Percentiles rank a stretch among this genome's conserved stretches.
phyloP scores from a whole-genome alignment of 2,888 invertebrate species.

The Malthinus seriepunctatus region DNA sequence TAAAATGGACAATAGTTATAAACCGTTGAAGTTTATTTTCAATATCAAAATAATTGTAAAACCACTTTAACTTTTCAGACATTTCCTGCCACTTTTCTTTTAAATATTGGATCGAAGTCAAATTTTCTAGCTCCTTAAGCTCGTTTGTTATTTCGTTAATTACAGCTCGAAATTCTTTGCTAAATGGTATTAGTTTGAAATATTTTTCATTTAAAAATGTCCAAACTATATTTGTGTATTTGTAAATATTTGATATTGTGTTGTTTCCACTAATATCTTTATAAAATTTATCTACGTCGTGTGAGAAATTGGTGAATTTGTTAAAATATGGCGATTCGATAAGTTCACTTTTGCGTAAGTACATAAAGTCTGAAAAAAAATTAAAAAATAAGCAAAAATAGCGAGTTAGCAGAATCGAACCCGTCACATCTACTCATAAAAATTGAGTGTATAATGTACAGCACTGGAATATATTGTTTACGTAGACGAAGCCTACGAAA shows the following conservation, averaged over 20 bases:
- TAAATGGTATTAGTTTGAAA: conserved; percentile 69
- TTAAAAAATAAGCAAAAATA: no score
- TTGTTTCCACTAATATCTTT: conserved; percentile 78
- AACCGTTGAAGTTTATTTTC: conserved; percentile 68
- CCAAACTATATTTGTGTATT: conserved; percentile 71
- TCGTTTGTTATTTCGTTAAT: conserved; percentile 65
- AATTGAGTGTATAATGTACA: no score
- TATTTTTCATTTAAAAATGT: conserved; percentile 70
- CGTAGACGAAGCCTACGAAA: neutral
- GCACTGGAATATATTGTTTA: no score
- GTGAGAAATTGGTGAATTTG: conserved; percentile 77
- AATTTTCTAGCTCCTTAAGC: conserved; percentile 63
- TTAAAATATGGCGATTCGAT: conserved; percentile 81
- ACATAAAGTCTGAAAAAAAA: conserved; percentile 67
- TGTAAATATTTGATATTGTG: conserved; percentile 75
- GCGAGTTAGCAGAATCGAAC: no score
- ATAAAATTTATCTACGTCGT: conserved; percentile 79
- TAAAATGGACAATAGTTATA: conserved; percentile 68
- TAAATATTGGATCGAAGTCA: conserved; percentile 63
- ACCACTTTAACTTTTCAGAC: conserved; percentile 67
- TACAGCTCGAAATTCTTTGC: conserved; percentile 66
- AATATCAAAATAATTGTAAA: conserved; percentile 77
- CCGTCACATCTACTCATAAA: no score
- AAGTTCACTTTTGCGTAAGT: conserved; percentile 77
- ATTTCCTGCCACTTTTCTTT: conserved; percentile 63